Conservation (phyloP, 2,113 vertebrate genomes). For the Podocnemis expansa region DNA sequence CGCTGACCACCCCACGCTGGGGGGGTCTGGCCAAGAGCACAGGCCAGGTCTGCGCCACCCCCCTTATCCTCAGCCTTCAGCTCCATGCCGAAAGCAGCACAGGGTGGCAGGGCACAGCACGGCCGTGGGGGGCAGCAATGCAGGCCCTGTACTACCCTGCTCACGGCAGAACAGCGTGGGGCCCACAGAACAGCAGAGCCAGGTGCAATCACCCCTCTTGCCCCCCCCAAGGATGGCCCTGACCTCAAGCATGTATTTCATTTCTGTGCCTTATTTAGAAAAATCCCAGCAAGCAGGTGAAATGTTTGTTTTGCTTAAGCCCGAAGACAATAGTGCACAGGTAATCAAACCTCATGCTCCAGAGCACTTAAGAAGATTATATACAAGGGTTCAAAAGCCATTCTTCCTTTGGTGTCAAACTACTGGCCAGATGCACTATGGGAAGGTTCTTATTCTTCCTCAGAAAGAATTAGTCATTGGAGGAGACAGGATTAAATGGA, state of each 20-base stretch:
- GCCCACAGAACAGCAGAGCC: no score
- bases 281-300: neutral
- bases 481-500: conserved; percentile 57
- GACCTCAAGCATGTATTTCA: neutral
- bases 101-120: no score
- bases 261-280: neutral
- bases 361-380: neutral
- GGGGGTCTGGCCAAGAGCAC: no score
- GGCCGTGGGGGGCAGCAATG: no score
- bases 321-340: conserved; percentile 9
- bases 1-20: no score
- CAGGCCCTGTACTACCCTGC: no score
- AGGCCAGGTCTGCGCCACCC: no score
- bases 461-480: conserved; percentile 1
- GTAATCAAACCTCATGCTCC: conserved; percentile 16
- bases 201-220: no score
- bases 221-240: no score
- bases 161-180: no score
- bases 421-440: neutral
- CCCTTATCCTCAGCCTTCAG: no score
- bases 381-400: conserved; percentile 17
- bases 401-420: neutral
- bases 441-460: conserved; percentile 12
- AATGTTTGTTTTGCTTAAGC: neutral
- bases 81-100: no score